Evolutionary conservation across 2,888 invertebrate species (phyloP).

Genomic region (Cheilosia vulpina): DNA sequence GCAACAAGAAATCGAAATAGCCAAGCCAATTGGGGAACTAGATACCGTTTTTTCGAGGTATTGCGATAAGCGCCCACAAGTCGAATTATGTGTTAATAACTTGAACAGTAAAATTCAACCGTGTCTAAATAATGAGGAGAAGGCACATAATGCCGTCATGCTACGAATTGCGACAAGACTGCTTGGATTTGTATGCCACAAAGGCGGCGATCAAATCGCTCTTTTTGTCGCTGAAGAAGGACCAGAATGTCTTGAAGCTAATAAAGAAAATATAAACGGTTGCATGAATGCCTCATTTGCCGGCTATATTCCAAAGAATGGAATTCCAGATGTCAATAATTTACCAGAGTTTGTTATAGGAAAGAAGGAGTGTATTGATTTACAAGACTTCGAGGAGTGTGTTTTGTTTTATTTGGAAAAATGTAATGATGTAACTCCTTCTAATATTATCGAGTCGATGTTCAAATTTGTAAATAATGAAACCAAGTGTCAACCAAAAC

Average conservation of each 20-base stretch:
- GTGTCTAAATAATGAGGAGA: constrained; percentile 87
- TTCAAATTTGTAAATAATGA: constrained; percentile 89
- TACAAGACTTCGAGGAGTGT: constrained; percentile 81
- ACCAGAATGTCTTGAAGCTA: constrained; percentile 88
- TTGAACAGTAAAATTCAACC: constrained; percentile 86
- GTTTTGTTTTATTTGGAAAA: constrained; percentile 84
- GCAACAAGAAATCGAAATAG: constrained; percentile 87
- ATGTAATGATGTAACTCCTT: constrained; percentile 90
- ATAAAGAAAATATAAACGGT: constrained; percentile 85
- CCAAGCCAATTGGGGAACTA: constrained; percentile 87
- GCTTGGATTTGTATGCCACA: constrained; percentile 89
- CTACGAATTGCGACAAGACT: constrained; percentile 88
- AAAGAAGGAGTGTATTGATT: constrained; percentile 83
- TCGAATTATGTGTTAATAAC: constrained; percentile 85
- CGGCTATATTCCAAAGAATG: constrained; percentile 84
- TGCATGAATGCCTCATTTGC: constrained; percentile 88
- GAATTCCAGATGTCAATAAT: constrained; percentile 79
- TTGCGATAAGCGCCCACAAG: constrained; percentile 85
- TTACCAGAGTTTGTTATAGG: constrained; percentile 87
- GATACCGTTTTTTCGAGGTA: constrained; percentile 90
- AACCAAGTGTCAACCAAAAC: constrained; percentile 85
- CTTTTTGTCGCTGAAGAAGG: constrained; percentile 93
- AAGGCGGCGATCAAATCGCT: constrained; percentile 92
- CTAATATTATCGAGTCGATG: constrained; percentile 90
- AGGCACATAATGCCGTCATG: constrained; percentile 86